Percentiles rank a stretch among this genome's conserved stretches.
phyloP scores from a whole-genome alignment of 1,140 invertebrate genomes.

The Drosophila equinoxialis region DNA sequence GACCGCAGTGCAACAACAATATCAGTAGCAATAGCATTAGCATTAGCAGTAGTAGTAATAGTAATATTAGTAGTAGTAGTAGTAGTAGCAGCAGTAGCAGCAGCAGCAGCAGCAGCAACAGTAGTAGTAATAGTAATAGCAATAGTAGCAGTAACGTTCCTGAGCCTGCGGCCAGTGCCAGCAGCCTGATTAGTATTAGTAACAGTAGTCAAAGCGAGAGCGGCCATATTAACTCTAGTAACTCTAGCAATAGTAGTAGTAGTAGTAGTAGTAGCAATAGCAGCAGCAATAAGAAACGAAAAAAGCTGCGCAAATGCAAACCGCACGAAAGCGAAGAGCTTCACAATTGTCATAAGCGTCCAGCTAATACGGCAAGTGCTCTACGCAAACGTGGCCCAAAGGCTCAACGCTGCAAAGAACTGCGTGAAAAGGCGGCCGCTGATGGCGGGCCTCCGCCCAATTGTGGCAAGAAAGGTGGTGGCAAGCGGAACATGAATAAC shows the following conservation, averaged over 20 bases:
- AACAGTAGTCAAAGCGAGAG: slow-evolving; percentile 78
- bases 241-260: slow-evolving; percentile 54
- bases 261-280: slow-evolving; percentile 44
- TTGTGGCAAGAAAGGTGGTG: slow-evolving; percentile 58
- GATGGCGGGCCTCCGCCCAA: slow-evolving; percentile 52
- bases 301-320: slow-evolving; percentile 62
- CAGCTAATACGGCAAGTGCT: slow-evolving; percentile 28
- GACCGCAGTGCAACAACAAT: slow-evolving; percentile 62
- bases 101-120: slow-evolving; percentile 35
- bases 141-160: slow-evolving; percentile 70
- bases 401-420: slow-evolving; percentile 60
- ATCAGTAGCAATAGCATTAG: slow-evolving; percentile 37
- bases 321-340: slow-evolving; percentile 64
- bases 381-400: slow-evolving; percentile 59
- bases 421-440: slow-evolving; percentile 43
- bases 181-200: slow-evolving; percentile 79
- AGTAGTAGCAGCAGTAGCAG: slow-evolving; percentile 38
- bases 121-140: slow-evolving; percentile 47
- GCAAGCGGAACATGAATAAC: not conserved
- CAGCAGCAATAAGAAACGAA: slow-evolving; percentile 43
- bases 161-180: slow-evolving; percentile 64
- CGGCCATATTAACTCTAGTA: slow-evolving; percentile 68
- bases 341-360: slow-evolving; percentile 68
- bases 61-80: slow-evolving; percentile 34
- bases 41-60: slow-evolving; percentile 11